A percentile compares a stretch with the other conserved stretches of the same genome.
Evolutionary conservation across 2,113 vertebrate genomes (phyloP).

Genomic region (Psilopogon haemacephalus): DNA sequence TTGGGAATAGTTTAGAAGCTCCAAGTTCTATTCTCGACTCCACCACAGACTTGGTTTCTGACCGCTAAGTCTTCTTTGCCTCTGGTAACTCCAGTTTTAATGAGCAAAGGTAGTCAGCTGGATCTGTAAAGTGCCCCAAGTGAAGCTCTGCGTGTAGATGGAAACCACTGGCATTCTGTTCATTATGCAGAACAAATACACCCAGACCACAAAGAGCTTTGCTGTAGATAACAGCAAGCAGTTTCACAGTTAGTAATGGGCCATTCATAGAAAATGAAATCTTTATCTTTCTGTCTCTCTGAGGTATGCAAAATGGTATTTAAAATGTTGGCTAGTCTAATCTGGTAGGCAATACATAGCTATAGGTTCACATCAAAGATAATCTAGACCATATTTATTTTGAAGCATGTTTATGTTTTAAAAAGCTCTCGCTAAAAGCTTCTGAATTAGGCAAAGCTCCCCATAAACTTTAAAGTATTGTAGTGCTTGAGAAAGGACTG

Average conservation of each 20-base stretch:
- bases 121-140: slow-evolving; percentile 12
- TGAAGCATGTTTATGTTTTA: background rate
- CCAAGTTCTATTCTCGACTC: slow-evolving; percentile 43
- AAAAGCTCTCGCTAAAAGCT: background rate
- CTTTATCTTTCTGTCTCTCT: slow-evolving; percentile 44
- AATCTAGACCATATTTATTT: background rate
- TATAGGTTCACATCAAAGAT: background rate
- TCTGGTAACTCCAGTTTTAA: slow-evolving; percentile 53
- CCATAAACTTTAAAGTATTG: background rate
- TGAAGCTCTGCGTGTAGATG: slow-evolving; percentile 28
- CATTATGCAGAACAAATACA: slow-evolving; percentile 64
- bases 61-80: slow-evolving; percentile 57
- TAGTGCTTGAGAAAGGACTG: background rate
- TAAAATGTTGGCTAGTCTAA: slow-evolving; percentile 6
- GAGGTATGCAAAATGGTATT: slow-evolving; percentile 22
- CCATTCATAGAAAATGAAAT: slow-evolving; percentile 40
- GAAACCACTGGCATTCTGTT: slow-evolving; percentile 65
- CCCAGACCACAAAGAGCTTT: slow-evolving; percentile 49
- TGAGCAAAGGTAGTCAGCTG: slow-evolving; percentile 3
- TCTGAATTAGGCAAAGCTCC: background rate
- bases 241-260: slow-evolving; percentile 39
- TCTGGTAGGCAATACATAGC: background rate
- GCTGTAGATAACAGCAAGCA: slow-evolving; percentile 41
- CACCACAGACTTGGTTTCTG: slow-evolving; percentile 48
- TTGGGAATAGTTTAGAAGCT: slow-evolving; percentile 30